Evolutionary conservation across 2,888 invertebrate genomes (phyloP).

Genomic region (Euplexia lucipara): DNA sequence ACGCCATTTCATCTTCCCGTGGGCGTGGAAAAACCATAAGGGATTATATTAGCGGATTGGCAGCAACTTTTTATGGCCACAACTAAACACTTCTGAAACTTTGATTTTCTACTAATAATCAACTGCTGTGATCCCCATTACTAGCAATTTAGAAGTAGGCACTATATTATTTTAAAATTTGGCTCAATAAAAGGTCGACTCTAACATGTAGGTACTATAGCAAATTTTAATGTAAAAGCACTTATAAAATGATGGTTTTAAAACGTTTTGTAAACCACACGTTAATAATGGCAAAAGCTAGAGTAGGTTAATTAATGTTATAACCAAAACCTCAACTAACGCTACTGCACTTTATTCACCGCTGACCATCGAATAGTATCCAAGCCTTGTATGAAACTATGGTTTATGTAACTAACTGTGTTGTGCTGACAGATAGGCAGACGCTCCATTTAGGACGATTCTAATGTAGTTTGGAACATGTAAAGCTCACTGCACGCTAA

Average conservation of each 20-base stretch:
- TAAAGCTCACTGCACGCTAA: too few relatives aligned
- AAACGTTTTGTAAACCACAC: background rate
- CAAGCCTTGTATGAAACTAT: too few relatives aligned
- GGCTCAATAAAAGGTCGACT: background rate
- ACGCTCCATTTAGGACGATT: too few relatives aligned
- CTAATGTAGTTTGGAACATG: too few relatives aligned
- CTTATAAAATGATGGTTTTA: background rate
- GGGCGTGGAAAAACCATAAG: constrained; percentile 33
- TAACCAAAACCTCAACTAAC: background rate
- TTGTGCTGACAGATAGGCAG: too few relatives aligned
- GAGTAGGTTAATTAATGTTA: background rate
- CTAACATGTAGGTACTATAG: too few relatives aligned
- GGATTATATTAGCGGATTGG: constrained; percentile 45
- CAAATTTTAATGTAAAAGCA: background rate
- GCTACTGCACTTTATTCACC: constrained; percentile 4
- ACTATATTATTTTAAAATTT: background rate
- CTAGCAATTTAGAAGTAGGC: too few relatives aligned
- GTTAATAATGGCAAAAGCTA: background rate
- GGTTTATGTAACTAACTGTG: too few relatives aligned
- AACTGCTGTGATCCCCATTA: constrained; percentile 20
- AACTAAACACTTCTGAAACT: constrained; percentile 34
- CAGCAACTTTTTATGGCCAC: constrained; percentile 46
- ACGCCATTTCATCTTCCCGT: constrained; percentile 31
- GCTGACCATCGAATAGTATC: too few relatives aligned
- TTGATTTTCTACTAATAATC: constrained; percentile 34